Conservation (phyloP, 2,797 vertebrate genomes). For the Nasua narica region DNA sequence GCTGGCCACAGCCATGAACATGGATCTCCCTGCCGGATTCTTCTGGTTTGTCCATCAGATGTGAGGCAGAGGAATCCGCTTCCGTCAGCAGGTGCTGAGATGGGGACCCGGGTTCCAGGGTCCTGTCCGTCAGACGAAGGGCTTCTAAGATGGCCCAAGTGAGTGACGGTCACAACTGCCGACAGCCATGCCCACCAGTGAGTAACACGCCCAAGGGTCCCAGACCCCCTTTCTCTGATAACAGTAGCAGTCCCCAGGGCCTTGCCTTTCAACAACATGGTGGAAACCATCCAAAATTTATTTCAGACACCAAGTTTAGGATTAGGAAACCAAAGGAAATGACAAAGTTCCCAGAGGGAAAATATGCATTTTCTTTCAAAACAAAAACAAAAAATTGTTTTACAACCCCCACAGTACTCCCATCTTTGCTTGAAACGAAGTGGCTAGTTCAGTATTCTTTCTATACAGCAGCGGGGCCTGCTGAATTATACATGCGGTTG, state of each 20-base stretch:
- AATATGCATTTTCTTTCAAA: conserved; percentile 20
- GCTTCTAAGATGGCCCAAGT: background rate
- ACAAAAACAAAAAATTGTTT: background rate
- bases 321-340: conserved; percentile 4
- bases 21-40: background rate
- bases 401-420: background rate
- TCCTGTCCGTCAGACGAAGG: background rate
- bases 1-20: background rate
- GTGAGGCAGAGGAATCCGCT: background rate
- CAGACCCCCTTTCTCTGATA: conserved; percentile 13
- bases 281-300: conserved; percentile 12
- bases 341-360: background rate
- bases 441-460: background rate
- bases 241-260: background rate
- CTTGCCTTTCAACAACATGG: conserved; percentile 4
- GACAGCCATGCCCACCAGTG: background rate
- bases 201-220: background rate
- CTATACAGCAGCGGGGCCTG: background rate
- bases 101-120: background rate
- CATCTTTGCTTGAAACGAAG: conserved; percentile 40
- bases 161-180: background rate
- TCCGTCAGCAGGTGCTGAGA: background rate
- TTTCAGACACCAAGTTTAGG: conserved; percentile 23
- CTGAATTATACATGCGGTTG: background rate
- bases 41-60: conserved; percentile 41